Percentiles rank a stretch among this genome's conserved stretches.
These are phyloP conservation scores for Sebastes dallii DNA, from an alignment of 2,797 vertebrate genomes.

Conservation along the genomic window DNA sequence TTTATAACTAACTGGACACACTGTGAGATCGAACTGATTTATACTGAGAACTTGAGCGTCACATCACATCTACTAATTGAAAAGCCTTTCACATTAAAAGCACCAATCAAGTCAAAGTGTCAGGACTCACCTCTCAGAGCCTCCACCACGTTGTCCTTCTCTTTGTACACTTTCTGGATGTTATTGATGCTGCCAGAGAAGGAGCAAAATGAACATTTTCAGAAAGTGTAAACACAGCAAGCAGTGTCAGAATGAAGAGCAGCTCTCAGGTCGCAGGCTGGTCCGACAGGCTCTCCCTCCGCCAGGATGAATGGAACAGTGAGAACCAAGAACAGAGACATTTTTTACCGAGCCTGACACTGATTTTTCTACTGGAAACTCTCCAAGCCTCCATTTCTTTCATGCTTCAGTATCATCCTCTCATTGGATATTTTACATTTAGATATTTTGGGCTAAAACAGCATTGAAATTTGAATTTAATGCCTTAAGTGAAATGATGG, in stretches of 20 bases:
- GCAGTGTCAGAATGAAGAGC: not conserved
- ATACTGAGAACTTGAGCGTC: not conserved
- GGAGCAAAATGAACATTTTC: constrained; percentile 33
- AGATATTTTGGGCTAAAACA: not conserved
- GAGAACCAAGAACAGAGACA: not conserved
- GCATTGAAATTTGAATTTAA: not conserved
- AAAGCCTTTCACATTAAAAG: not conserved
- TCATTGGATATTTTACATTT: not conserved
- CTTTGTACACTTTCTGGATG: constrained; percentile 91
- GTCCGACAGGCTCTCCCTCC: not conserved
- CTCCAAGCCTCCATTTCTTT: not conserved
- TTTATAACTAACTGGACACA: no score
- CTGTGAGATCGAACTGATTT: not conserved
- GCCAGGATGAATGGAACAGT: not conserved
- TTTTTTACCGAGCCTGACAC: not conserved
- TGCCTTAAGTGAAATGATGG: not conserved
- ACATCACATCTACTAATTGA: not conserved
- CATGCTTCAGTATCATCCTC: not conserved
- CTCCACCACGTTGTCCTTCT: constrained; percentile 88
- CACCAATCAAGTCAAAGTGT: not conserved
- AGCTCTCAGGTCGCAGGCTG: not conserved
- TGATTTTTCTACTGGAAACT: not conserved
- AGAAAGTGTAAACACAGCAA: constrained; percentile 5
- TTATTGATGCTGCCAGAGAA: constrained; percentile 85
- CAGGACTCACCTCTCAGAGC: constrained; percentile 88